These are phyloP conservation scores for Lamellibrachia luymesi DNA, from an alignment of 1,140 invertebrate genomes.

Conservation along the genomic window DNA sequence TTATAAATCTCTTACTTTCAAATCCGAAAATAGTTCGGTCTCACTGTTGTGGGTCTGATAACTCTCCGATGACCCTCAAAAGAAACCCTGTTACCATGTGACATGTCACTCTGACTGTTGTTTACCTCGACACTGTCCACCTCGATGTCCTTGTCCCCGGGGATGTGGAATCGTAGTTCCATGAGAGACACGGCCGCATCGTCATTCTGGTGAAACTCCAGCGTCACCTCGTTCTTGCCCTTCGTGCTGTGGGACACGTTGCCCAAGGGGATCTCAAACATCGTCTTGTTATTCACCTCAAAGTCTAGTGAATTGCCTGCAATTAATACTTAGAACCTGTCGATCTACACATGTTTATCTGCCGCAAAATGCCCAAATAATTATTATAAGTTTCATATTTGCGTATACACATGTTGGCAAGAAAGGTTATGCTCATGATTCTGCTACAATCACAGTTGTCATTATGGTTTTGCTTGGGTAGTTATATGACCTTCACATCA, in stretches of 20 bases:
- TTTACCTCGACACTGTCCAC: constrained; percentile 33
- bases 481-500: too few relatives aligned
- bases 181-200: constrained; percentile 94
- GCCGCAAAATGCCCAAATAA: not conserved
- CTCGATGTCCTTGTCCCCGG: constrained; percentile 71
- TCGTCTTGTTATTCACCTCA: constrained; percentile 80
- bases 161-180: constrained; percentile 98
- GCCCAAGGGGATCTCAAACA: constrained; percentile 94
- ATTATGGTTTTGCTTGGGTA: too few relatives aligned
- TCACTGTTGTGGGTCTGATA: too few relatives aligned
- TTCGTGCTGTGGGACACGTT: constrained; percentile 95
- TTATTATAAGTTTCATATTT: too few relatives aligned
- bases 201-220: constrained; percentile 99
- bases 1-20: not conserved
- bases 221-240: constrained; percentile 97
- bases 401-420: too few relatives aligned
- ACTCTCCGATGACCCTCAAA: too few relatives aligned
- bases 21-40: too few relatives aligned
- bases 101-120: not conserved
- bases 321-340: constrained; percentile 13
- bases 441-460: too few relatives aligned
- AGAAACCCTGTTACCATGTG: not conserved
- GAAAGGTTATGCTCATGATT: too few relatives aligned
- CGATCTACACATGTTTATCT: not conserved
- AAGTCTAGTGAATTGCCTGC: constrained; percentile 83